Evolutionary conservation across 2,113 vertebrate species (phyloP).

Genomic region (Thermophis baileyi): DNA sequence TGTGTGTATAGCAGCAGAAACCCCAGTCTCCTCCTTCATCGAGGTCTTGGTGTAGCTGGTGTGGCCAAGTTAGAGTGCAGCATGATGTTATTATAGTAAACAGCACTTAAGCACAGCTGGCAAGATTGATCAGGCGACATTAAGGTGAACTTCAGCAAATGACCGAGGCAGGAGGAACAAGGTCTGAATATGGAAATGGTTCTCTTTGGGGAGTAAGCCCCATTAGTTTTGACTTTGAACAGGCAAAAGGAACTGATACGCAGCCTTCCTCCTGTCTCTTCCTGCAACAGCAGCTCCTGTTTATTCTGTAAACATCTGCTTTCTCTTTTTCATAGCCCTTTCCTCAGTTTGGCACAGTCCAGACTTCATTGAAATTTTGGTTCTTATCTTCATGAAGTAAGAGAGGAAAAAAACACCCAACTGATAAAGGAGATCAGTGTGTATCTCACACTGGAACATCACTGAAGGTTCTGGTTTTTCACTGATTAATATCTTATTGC

Average conservation of each 20-base stretch:
- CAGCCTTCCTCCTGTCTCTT: conserved; percentile 75
- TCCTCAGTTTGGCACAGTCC: conserved; percentile 77
- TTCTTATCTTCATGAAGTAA: conserved; percentile 93
- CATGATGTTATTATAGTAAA: conserved; percentile 91
- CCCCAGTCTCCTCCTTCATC: conserved; percentile 69
- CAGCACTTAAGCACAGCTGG: conserved; percentile 92
- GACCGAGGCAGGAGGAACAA: conserved; percentile 94
- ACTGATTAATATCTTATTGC: neutral
- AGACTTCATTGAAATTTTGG: conserved; percentile 88
- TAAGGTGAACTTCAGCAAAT: conserved; percentile 86
- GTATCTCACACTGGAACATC: conserved; percentile 86
- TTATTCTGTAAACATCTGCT: conserved; percentile 90
- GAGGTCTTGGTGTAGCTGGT: conserved; percentile 78
- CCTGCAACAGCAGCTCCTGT: conserved; percentile 67
- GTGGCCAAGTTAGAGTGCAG: conserved; percentile 79
- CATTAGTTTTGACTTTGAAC: conserved; percentile 86
- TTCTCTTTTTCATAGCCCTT: conserved; percentile 79
- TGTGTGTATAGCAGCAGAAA: too few relatives aligned
- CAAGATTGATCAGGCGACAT: conserved; percentile 88
- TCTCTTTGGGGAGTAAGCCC: conserved; percentile 83
- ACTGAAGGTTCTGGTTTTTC: conserved; percentile 70
- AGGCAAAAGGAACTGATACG: conserved; percentile 77
- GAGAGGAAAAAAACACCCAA: conserved; percentile 68
- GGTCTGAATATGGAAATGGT: conserved; percentile 95
- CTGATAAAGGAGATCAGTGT: conserved; percentile 90